These are phyloP conservation scores for Theonella swinhoei DNA, from an alignment of 37 sponge, comb jelly and placozoan species.

Conservation along the genomic window DNA sequence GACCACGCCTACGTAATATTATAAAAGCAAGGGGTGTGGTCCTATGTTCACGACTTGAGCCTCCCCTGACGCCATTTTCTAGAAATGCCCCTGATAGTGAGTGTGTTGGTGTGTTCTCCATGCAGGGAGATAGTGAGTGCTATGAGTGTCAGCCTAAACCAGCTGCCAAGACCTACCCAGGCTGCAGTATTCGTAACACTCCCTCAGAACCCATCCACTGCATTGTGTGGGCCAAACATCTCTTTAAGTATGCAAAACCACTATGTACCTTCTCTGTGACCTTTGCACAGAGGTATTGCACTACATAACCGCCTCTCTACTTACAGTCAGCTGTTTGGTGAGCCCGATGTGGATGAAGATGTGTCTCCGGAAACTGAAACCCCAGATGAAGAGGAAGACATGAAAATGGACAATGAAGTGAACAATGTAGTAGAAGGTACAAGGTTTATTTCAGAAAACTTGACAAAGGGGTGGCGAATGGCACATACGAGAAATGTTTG, in stretches of 20 bases:
- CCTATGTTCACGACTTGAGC: too few species aligned
- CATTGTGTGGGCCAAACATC: conserved; percentile 99
- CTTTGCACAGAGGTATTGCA: too few species aligned
- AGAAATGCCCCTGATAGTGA: too few species aligned
- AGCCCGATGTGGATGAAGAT: conserved; percentile 96
- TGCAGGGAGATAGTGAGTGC: conserved; percentile 91
- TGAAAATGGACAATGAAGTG: conserved; percentile 15
- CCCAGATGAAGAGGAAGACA: conserved; percentile 56
- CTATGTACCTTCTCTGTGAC: background rate
- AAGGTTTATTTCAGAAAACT: conserved; percentile 6
- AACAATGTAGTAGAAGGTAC: background rate
- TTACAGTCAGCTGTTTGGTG: conserved; percentile 93
- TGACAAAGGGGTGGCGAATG: conserved; percentile 31
- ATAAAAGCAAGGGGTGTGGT: too few species aligned
- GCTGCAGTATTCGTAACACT: conserved; percentile 98
- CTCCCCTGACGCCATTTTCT: too few species aligned
- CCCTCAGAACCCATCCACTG: conserved; percentile 99
- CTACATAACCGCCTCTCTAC: too few species aligned
- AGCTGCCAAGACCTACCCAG: conserved; percentile 89
- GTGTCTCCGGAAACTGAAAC: conserved; percentile 95
- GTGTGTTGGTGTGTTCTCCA: background rate
- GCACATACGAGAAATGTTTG: too few species aligned
- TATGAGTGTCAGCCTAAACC: conserved; percentile 98
- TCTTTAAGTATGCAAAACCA: conserved; percentile 73
- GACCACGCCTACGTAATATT: too few species aligned